Evolutionary conservation across 2,797 vertebrate species (phyloP), one percentile per base, ranked within the genome.

Genomic region (Pseudomugil tenellus): DNA sequence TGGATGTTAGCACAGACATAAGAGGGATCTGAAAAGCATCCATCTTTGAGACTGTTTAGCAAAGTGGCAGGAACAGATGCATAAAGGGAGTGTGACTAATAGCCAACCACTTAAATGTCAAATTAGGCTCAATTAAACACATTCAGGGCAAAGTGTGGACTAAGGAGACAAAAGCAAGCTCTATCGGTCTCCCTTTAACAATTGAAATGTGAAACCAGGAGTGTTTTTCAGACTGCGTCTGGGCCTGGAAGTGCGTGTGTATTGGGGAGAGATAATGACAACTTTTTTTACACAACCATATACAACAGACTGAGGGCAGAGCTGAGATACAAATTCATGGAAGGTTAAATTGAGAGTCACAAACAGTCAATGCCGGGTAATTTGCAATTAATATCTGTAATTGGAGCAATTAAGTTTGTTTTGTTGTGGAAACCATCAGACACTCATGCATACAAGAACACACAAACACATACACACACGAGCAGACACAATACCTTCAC

Each of bases 331-430:
- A 59, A 87, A 81, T 65, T 79, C 61, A 70, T 19, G 74, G 63
- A 68, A 77, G 39, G 82, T 61, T 62, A 79, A 77, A 89, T 77
- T 67, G 79, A 84, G 69, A 87, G 72, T 74, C 82, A 71, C 75
- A 86, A 41, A 84, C 83, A 86, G 77, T 74, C 80, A 75, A 82
- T 79, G 74, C 52, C 1, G 39, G 72, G 66, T 89, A 86, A 89
- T 89, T 90, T 87, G 85, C 81, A 88, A 91, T 90, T 89, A 84
- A 86, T 90, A 87, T 88, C 78, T 68, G 77, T 87, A 87, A 90
- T 84, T 90, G 86, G 89, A 84, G 83, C 85, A 86, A 91, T 92
- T 90, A 90, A 87, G 84, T 89, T 90, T 88, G 79, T 79, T 91
- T 90, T 89, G 88, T 87, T 87, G 77, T 69, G 78, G 75, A 89